These are phyloP conservation scores for Heliconius eleuchia DNA, from an alignment of 1,140 invertebrate genomes.

Conservation along the genomic window DNA sequence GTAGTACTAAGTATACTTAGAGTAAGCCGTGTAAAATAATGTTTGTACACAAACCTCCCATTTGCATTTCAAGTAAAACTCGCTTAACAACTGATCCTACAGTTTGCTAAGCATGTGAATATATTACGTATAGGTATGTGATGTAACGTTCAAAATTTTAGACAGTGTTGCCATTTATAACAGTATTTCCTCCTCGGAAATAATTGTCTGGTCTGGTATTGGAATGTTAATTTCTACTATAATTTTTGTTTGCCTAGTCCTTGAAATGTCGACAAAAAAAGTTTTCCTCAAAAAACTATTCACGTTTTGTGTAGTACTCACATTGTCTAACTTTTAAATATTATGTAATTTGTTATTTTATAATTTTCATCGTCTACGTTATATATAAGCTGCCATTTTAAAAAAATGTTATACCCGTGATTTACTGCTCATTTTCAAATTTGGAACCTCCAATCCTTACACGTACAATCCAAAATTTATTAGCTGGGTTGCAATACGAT, in stretches of 20 bases:
- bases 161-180: background rate
- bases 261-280: too few species aligned
- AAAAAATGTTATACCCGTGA: background rate
- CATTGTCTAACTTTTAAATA: too few species aligned
- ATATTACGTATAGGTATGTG: background rate
- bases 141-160: background rate
- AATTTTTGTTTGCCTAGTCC: too few species aligned
- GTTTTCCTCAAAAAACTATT: too few species aligned
- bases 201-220: background rate
- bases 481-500: background rate
- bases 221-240: background rate
- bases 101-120: background rate
- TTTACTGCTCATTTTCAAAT: background rate
- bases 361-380: too few species aligned
- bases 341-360: too few species aligned
- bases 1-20: background rate
- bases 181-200: background rate
- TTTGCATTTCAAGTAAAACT: background rate
- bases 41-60: background rate
- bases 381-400: too few species aligned
- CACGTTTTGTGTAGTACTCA: too few species aligned
- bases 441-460: background rate
- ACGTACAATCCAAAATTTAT: background rate
- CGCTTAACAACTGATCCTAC: background rate
- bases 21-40: conserved; percentile 5